Conservation (phyloP, 2,888 invertebrate genomes). For the Drosophila emarginata region DNA sequence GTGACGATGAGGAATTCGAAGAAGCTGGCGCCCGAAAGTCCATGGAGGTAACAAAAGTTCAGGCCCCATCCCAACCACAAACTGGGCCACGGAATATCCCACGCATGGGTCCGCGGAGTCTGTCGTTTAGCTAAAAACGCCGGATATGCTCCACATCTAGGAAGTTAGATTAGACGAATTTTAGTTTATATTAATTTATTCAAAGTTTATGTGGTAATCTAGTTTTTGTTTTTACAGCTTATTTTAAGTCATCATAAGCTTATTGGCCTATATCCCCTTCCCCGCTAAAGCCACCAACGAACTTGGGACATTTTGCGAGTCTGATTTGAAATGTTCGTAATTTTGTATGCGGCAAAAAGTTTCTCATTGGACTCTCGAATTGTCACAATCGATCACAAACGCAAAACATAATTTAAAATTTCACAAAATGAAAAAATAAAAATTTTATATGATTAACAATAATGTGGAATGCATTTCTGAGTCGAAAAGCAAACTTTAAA, state of each 20-base stretch:
- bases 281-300: constrained; percentile 54
- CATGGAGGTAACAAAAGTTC: constrained; percentile 34
- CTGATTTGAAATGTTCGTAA: constrained; percentile 78
- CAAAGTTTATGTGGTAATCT: constrained; percentile 53
- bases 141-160: neutral
- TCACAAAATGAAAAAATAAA: constrained; percentile 21
- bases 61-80: constrained; percentile 34
- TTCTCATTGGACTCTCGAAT: constrained; percentile 83
- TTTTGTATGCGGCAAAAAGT: constrained; percentile 36
- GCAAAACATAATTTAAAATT: constrained; percentile 33
- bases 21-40: constrained; percentile 65
- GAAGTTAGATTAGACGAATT: constrained; percentile 57
- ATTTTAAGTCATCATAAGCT: constrained; percentile 40
- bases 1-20: constrained; percentile 77
- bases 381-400: constrained; percentile 62
- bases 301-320: constrained; percentile 80
- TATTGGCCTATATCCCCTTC: constrained; percentile 31
- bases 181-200: constrained; percentile 68
- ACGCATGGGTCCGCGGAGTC: constrained; percentile 77
- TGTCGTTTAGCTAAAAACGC: constrained; percentile 59
- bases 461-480: constrained; percentile 28
- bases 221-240: constrained; percentile 49
- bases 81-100: constrained; percentile 74
- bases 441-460: constrained; percentile 29
- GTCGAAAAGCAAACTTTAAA: neutral